Evolutionary conservation across 1,140 invertebrate species (phyloP), one percentile per base, ranked within the genome.

Genomic region (Oryctes rhinoceros): DNA sequence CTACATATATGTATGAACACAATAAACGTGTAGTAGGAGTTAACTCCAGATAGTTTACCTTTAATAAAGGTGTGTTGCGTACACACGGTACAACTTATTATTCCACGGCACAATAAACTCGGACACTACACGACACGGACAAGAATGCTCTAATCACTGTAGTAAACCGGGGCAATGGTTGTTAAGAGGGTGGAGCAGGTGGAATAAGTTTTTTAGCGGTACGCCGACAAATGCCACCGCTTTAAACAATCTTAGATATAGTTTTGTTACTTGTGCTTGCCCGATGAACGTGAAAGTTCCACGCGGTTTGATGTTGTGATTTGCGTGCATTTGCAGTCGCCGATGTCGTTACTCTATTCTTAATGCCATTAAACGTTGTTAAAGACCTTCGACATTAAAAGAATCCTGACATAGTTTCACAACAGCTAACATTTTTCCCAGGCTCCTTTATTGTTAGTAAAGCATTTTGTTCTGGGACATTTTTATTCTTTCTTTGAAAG

Each of bases 111-210:
- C 65, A 67, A 67, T 67, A 67, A 67, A 67, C 65, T 67, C 65
- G 18, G 20, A 67, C 18, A 67, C 65, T 35, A 24, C 65, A 18
- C 65, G 65, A 30, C 18, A 67, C 65, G 10, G 20, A 18, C 65
- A 30, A 35, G 49, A 53, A 30, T 67, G 65, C 65, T 67, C 18
- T 24, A 35, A 67, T 67, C 65, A 67, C 65, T 67, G 4, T 11
- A 67, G 65, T 30, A 67, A 67, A 67, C 65, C 65, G 18, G 65
- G 65, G 65, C 65, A 67, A 67, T 35, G 65, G 18, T 67, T 67
- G 65, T 67, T 35, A 67, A 67, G 65, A 67, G 65, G 65, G 65
- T 67, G 65, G 65, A 67, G 65, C 65, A 67, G 65, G 65, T 67
- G 65, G n/a, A 30, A 24, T 67, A 30, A 35, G 10, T 30, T 35